A percentile compares a stretch with the other conserved stretches of the same genome.
phyloP scores from a whole-genome alignment of 2,888 invertebrate genomes.

The Eudasyphora cyanicolor region DNA sequence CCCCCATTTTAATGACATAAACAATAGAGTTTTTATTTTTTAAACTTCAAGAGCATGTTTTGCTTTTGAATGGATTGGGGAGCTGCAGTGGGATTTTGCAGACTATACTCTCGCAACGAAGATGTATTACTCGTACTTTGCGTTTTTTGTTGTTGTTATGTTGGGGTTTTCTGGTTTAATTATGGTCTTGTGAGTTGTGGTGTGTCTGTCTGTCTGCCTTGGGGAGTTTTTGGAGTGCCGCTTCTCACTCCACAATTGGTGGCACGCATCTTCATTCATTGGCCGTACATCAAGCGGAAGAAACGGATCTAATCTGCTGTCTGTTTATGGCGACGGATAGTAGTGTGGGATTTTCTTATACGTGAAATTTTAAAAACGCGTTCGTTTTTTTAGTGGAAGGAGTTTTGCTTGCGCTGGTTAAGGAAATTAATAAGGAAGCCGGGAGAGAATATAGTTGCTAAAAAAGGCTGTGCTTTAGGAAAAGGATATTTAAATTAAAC shows the following conservation, averaged over 20 bases:
- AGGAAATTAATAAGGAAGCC: too few species aligned
- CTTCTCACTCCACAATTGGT: constrained; percentile 40
- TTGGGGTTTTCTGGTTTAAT: not conserved
- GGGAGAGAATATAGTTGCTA: too few species aligned
- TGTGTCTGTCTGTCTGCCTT: not conserved
- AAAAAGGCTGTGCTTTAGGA: too few species aligned
- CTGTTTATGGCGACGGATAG: not conserved
- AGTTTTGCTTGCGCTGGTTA: constrained; percentile 28
- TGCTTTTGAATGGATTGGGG: not conserved
- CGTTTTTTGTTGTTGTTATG: not conserved
- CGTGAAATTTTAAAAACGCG: not conserved
- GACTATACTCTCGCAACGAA: not conserved
- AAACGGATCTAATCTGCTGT: constrained; percentile 43
- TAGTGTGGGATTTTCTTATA: not conserved
- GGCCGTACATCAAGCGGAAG: constrained; percentile 42
- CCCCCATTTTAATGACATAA: constrained; percentile 36
- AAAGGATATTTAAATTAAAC: not conserved
- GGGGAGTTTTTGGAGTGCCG: not conserved
- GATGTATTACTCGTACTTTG: constrained; percentile 39
- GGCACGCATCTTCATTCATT: constrained; percentile 58
- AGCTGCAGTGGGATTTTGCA: not conserved
- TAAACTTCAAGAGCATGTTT: constrained; percentile 51
- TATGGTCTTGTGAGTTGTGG: not conserved
- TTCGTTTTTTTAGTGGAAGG: constrained; percentile 31
- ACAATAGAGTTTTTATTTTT: constrained; percentile 22